phyloP scores from a whole-genome alignment of 2,797 vertebrate species.

The Glyptemys insculpta region DNA sequence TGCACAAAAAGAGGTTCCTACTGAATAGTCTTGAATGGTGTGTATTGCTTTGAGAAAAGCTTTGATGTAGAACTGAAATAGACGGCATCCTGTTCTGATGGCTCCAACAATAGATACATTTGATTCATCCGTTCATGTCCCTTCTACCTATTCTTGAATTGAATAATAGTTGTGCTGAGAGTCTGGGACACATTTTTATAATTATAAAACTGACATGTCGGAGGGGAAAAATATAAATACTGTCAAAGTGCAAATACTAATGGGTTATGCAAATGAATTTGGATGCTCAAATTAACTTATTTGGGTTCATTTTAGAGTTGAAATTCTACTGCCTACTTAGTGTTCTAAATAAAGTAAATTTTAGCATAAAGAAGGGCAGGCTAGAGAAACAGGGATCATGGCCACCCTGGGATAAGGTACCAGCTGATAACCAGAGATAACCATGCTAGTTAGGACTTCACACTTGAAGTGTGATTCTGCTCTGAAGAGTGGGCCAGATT shows the following conservation, averaged over 20 bases:
- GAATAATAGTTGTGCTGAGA: not conserved
- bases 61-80: slow-evolving; percentile 3
- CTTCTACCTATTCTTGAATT: slow-evolving; percentile 1
- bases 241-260: fast-evolving
- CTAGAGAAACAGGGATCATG: not conserved
- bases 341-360: not conserved
- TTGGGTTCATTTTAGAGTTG: not conserved
- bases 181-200: not conserved
- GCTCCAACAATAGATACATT: not conserved
- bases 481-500: not conserved
- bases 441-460: not conserved
- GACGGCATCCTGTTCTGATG: not conserved
- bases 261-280: not conserved
- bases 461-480: not conserved
- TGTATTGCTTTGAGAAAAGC: not conserved
- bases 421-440: not conserved
- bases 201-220: not conserved
- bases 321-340: not conserved
- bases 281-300: not conserved
- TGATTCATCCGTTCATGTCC: slow-evolving; percentile 3
- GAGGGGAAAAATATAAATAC: not conserved
- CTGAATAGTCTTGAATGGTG: not conserved
- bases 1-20: not conserved
- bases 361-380: not conserved
- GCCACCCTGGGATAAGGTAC: not conserved